These are phyloP conservation scores for Agrilus planipennis DNA, from an alignment of 1,140 invertebrate species.

Conservation along the genomic window DNA sequence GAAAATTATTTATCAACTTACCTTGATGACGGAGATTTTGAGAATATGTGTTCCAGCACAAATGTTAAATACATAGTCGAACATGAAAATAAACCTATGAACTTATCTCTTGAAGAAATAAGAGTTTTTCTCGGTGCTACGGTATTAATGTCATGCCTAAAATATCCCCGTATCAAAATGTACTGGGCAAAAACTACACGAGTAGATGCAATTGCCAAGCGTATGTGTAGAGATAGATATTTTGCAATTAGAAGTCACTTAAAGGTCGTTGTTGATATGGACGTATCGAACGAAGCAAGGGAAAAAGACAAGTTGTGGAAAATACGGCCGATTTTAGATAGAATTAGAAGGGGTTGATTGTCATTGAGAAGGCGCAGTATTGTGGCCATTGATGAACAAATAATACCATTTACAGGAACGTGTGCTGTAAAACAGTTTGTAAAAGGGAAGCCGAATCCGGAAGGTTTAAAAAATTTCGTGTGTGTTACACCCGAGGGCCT, in stretches of 20 bases:
- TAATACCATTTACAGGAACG: conserved; percentile 10
- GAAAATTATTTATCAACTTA: conserved; percentile 9
- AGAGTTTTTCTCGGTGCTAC: conserved; percentile 12
- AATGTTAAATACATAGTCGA: conserved; percentile 12
- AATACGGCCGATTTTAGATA: not conserved
- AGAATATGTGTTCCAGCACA: conserved; percentile 13
- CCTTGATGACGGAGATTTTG: conserved; percentile 4
- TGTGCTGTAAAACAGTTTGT: conserved; percentile 9
- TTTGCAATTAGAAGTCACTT: conserved; percentile 11
- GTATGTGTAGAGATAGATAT: conserved; percentile 12
- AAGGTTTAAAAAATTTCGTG: conserved; percentile 23
- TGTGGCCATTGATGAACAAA: conserved; percentile 10
- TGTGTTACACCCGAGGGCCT: conserved; percentile 18
- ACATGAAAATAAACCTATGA: conserved; percentile 11
- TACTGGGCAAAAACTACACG: conserved; percentile 8
- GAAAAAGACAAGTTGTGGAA: not conserved
- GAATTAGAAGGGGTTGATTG: conserved; percentile 7
- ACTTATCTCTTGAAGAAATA: conserved; percentile 11
- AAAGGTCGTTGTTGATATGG: not conserved
- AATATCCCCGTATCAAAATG: conserved; percentile 15
- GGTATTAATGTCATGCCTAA: conserved; percentile 14
- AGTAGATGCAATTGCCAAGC: not conserved
- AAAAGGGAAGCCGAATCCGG: conserved; percentile 14
- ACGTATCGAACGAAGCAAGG: not conserved
- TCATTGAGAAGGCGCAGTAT: conserved; percentile 3